These are phyloP conservation scores for Cotesia glomerata DNA, from an alignment of 1,140 invertebrate genomes.

Conservation along the genomic window DNA sequence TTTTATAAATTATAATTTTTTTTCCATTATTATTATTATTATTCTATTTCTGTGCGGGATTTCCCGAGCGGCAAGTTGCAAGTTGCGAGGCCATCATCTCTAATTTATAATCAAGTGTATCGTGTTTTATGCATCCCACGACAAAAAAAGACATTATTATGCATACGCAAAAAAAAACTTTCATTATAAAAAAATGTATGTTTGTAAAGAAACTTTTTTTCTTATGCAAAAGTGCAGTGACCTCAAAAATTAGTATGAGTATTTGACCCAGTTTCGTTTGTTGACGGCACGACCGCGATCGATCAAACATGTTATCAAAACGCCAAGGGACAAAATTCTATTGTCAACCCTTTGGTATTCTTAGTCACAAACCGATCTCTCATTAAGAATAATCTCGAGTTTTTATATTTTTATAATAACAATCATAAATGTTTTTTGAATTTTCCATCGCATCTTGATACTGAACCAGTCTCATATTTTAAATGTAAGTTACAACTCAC, in stretches of 20 bases:
- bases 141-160: not conserved
- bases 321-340: constrained; percentile 19
- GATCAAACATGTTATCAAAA: constrained; percentile 24
- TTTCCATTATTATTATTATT: not conserved
- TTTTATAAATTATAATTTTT: not conserved
- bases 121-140: not conserved
- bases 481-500: not conserved
- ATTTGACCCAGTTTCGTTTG: constrained; percentile 20
- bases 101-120: not conserved
- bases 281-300: constrained; percentile 16
- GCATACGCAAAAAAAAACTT: not conserved
- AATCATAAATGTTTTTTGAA: not conserved
- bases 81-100: not conserved
- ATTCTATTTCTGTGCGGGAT: not conserved
- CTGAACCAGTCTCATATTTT: not conserved
- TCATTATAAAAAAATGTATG: not conserved
- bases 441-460: not conserved
- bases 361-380: constrained; percentile 8
- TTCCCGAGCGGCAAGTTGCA: not conserved
- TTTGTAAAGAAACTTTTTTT: not conserved
- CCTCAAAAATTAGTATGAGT: not conserved
- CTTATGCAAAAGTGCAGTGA: not conserved
- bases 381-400: not conserved
- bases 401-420: too few relatives aligned
- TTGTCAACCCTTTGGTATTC: constrained; percentile 22